These are phyloP conservation scores for Nannoperca australis DNA, from an alignment of 2,797 vertebrate species.

Conservation along the genomic window DNA sequence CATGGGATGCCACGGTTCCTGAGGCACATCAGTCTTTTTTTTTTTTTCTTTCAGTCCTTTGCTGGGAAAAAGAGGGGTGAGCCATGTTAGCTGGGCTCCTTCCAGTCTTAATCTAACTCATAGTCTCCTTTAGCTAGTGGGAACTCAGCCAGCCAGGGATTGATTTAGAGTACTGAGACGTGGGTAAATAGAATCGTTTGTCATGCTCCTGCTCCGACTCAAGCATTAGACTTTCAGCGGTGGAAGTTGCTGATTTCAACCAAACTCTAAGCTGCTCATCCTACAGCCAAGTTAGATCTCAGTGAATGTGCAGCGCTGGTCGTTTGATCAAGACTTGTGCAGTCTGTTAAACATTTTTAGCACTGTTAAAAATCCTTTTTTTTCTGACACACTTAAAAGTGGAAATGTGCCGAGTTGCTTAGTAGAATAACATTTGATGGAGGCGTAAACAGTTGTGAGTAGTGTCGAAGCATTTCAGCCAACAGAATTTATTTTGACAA, in stretches of 20 bases:
- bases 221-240: constrained; percentile 65
- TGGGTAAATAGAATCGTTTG: constrained; percentile 84
- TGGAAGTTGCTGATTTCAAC: constrained; percentile 78
- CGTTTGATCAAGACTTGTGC: constrained; percentile 45
- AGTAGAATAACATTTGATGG: constrained; percentile 6
- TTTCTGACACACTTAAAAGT: neutral
- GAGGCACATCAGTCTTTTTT: constrained; percentile 76
- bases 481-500: neutral
- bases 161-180: constrained; percentile 81
- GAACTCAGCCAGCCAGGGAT: constrained; percentile 75
- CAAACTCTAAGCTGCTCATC: constrained; percentile 65
- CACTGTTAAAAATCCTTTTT: constrained; percentile 23
- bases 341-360: constrained; percentile 46
- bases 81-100: constrained; percentile 77
- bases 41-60: constrained; percentile 57
- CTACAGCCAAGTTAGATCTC: constrained; percentile 49
- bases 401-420: neutral
- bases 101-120: constrained; percentile 81
- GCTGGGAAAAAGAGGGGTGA: constrained; percentile 76
- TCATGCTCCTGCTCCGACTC: constrained; percentile 72
- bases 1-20: constrained; percentile 81
- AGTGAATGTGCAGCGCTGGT: constrained; percentile 52
- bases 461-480: neutral
- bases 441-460: neutral
- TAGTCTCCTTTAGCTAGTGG: constrained; percentile 78